Evolutionary conservation across 2,888 invertebrate species (phyloP).

Genomic region (Dryobota labecula): DNA sequence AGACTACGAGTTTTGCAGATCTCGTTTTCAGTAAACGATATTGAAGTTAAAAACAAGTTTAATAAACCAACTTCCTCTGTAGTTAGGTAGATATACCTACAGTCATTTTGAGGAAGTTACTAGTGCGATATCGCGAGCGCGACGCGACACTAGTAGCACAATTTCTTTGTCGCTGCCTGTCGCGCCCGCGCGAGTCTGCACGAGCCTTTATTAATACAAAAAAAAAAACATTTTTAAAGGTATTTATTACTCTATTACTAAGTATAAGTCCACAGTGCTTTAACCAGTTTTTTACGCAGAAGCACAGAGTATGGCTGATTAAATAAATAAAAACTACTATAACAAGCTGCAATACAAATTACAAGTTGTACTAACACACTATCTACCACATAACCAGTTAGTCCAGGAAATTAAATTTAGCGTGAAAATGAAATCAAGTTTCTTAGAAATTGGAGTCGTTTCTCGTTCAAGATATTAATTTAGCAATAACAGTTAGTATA

Average conservation of each 20-base stretch:
- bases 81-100: not conserved
- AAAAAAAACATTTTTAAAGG: not conserved
- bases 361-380: not conserved
- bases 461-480: conserved; percentile 58
- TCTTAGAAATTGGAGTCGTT: conserved; percentile 38
- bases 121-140: too few relatives aligned
- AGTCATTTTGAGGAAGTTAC: not conserved
- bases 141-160: too few relatives aligned
- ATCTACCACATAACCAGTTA: conserved; percentile 23
- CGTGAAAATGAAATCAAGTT: conserved; percentile 43
- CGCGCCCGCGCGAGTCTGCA: too few relatives aligned
- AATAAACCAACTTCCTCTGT: conserved; percentile 3
- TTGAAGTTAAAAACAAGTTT: not conserved
- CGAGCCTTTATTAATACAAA: not conserved
- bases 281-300: conserved; percentile 4
- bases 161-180: too few relatives aligned
- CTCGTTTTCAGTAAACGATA: not conserved
- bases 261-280: not conserved
- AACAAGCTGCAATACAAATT: conserved; percentile 3
- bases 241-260: conserved; percentile 11
- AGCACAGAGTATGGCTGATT: too few relatives aligned
- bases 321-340: not conserved
- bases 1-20: not conserved
- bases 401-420: conserved; percentile 53
- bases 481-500: conserved; percentile 52